These are phyloP conservation scores for Mesembrinibis cayennensis DNA, from an alignment of 2,113 vertebrate species.

Conservation along the genomic window DNA sequence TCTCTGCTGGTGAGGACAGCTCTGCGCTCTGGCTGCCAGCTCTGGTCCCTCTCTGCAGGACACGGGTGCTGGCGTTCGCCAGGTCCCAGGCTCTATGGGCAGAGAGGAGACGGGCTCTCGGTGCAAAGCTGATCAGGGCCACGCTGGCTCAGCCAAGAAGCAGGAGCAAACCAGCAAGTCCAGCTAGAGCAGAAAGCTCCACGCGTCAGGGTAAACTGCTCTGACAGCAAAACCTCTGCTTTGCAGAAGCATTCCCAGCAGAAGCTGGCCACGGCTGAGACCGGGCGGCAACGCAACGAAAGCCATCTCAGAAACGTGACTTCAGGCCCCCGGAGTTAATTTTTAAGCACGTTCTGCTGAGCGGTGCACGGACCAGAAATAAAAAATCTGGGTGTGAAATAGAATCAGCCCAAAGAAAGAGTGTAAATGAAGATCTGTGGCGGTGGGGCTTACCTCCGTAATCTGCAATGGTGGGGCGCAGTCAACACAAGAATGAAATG, in stretches of 20 bases:
- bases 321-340: neutral
- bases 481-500: conserved; percentile 86
- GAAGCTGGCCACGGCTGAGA: neutral
- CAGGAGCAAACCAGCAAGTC: neutral
- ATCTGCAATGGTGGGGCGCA: conserved; percentile 83
- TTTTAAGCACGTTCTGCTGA: neutral
- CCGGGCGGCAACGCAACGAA: neutral
- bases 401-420: neutral
- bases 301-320: neutral
- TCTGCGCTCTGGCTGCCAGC: neutral
- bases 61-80: accelerated
- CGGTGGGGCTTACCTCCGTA: conserved; percentile 77
- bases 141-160: neutral
- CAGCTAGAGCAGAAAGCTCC: neutral
- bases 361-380: neutral
- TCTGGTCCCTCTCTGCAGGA: neutral
- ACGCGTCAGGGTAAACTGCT: neutral
- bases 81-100: neutral
- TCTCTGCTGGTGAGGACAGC: neutral
- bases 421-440: neutral
- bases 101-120: neutral
- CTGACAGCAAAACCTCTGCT: neutral
- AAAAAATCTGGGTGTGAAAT: neutral
- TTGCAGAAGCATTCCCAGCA: neutral
- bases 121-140: neutral